These are phyloP conservation scores for Tolypeutes matacus DNA, from an alignment of 2,797 vertebrate species.

Conservation along the genomic window DNA sequence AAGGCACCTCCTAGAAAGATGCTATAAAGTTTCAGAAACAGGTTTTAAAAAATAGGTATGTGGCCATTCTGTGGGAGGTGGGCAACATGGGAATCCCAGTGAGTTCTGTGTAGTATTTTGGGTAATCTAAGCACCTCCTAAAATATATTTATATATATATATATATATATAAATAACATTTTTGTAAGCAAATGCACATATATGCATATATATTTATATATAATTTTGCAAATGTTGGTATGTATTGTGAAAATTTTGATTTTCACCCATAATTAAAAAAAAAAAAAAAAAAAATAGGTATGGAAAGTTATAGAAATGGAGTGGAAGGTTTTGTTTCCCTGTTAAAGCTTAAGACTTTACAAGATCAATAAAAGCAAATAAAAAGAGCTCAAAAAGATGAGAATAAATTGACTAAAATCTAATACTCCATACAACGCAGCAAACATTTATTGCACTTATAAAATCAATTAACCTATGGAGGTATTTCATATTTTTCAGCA, in stretches of 20 bases:
- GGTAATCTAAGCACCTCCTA: too few relatives aligned
- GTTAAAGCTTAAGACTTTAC: slow-evolving; percentile 38
- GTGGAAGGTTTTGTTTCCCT: not conserved
- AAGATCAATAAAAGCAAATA: slow-evolving; percentile 10
- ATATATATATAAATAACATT: too few relatives aligned
- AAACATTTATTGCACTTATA: not conserved
- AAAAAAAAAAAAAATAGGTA: slow-evolving; percentile 45
- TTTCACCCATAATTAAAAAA: too few relatives aligned
- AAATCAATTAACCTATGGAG: not conserved
- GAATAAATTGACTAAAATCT: not conserved
- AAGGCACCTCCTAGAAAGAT: not conserved
- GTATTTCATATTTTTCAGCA: not conserved
- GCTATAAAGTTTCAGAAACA: not conserved
- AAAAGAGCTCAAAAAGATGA: not conserved
- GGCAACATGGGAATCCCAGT: too few relatives aligned
- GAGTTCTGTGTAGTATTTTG: too few relatives aligned
- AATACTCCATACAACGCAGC: slow-evolving; percentile 8
- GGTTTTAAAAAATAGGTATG: slow-evolving; percentile 35
- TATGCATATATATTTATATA: too few relatives aligned
- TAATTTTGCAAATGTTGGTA: too few relatives aligned
- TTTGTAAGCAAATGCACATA: too few relatives aligned
- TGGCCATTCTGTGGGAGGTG: too few relatives aligned
- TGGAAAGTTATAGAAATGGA: not conserved
- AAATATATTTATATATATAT: too few relatives aligned
- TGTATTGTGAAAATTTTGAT: too few relatives aligned